Evolutionary conservation across 2,888 invertebrate species (phyloP).

Genomic region (Ephialtes manifestator): DNA sequence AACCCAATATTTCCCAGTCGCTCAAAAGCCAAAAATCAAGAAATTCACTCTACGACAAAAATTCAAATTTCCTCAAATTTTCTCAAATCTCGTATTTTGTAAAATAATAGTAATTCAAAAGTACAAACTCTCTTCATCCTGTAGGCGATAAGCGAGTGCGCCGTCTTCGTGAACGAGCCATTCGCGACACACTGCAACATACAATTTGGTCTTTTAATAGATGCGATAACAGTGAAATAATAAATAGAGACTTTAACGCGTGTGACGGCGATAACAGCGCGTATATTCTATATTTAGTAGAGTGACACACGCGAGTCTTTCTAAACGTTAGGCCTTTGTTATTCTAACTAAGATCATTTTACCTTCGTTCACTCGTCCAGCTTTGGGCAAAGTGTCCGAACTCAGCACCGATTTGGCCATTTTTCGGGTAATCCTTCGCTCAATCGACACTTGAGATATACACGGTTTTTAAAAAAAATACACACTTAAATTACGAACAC

Average conservation of each 20-base stretch:
- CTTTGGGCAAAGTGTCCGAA: conserved; percentile 88
- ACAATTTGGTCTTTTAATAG: conserved; percentile 43
- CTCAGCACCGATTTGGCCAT: conserved; percentile 84
- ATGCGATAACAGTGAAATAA: conserved; percentile 1
- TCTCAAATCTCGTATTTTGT: background rate
- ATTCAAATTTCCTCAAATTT: background rate
- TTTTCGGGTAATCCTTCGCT: conserved; percentile 35
- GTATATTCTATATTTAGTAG: background rate
- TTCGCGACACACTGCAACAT: conserved; percentile 91
- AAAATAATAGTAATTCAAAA: conserved; percentile 12
- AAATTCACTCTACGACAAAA: background rate
- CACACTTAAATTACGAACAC: background rate
- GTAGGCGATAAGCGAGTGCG: conserved; percentile 92
- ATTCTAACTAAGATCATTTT: conserved; percentile 75
- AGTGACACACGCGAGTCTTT: conserved; percentile 7
- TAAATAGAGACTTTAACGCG: conserved; percentile 46
- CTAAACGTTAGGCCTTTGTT: conserved; percentile 15
- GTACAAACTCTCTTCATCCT: conserved; percentile 92
- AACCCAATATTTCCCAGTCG: too few relatives aligned
- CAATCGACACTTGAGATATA: background rate
- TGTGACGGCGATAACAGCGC: conserved; percentile 37
- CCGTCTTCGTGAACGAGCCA: conserved; percentile 95
- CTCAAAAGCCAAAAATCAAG: too few relatives aligned
- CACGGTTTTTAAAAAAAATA: background rate
- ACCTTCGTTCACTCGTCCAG: conserved; percentile 90